Conservation (phyloP, 2,797 vertebrate species). For the Bovichtus variegatus region DNA sequence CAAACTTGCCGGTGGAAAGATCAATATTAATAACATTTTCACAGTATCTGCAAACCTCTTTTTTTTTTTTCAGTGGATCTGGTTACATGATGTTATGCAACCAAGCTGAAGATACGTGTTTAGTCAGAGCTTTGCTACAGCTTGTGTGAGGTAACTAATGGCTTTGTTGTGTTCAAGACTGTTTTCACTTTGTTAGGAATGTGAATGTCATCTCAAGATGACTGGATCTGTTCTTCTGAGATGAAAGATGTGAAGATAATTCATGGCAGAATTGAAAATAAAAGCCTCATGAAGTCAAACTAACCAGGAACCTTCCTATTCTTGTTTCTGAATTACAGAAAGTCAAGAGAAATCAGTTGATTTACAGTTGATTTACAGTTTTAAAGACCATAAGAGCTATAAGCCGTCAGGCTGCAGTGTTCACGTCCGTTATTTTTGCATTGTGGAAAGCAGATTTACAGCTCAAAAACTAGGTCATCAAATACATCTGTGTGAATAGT, state of each 20-base stretch:
- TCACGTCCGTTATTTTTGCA: background rate
- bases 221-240: background rate
- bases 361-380: background rate
- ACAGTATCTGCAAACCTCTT: constrained; percentile 40
- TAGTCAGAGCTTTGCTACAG: constrained; percentile 2
- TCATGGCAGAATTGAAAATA: constrained; percentile 10
- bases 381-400: background rate
- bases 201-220: constrained; percentile 9
- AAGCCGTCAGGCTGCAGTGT: constrained; percentile 1
- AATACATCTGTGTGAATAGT: background rate
- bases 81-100: constrained; percentile 66
- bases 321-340: background rate
- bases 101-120: constrained; percentile 38
- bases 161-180: background rate
- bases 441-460: background rate
- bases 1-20: constrained; percentile 57
- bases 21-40: constrained; percentile 76
- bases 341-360: background rate
- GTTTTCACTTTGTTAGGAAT: constrained; percentile 8
- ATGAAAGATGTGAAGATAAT: constrained; percentile 11
- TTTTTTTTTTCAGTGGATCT: constrained; percentile 58
- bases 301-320: background rate
- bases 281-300: constrained; percentile 6
- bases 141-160: constrained; percentile 7
- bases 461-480: background rate